A percentile compares a stretch with the other conserved stretches of the same genome.
These are phyloP conservation scores for Macrosteles quadrilineatus DNA, from an alignment of 1,140 invertebrate genomes.

Conservation along the genomic window DNA sequence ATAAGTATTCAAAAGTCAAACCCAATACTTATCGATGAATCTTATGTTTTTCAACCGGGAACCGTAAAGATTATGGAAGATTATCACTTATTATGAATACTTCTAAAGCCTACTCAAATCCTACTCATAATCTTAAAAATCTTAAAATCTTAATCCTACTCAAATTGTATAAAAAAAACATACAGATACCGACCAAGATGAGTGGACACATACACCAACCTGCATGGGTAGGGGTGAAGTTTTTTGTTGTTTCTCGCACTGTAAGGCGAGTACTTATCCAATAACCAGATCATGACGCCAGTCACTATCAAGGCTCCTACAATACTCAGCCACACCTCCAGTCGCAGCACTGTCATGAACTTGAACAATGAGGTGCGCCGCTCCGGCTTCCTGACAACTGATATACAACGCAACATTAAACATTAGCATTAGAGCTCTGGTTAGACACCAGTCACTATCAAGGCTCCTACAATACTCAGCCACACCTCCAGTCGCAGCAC, in stretches of 20 bases:
- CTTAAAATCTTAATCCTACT: no score
- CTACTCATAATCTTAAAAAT: no score
- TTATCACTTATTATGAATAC: no score
- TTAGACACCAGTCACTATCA: constrained; percentile 78
- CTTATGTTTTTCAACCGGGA: no score
- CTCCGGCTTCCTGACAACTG: constrained; percentile 82
- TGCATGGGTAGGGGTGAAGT: constrained; percentile 78
- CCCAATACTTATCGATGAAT: no score
- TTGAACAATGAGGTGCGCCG: constrained; percentile 84
- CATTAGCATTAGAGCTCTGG: no score
- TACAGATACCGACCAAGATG: no score
- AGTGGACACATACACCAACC: no score
- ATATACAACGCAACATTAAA: constrained; percentile 40
- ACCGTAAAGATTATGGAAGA: no score
- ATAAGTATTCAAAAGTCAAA: no score
- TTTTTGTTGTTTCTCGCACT: constrained; percentile 81
- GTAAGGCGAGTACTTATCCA: constrained; percentile 88
- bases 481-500: constrained; percentile 84
- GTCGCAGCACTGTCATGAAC: constrained; percentile 86
- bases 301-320: constrained; percentile 79
- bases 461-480: constrained; percentile 81
- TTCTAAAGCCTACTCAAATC: no score
- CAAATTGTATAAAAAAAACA: no score
- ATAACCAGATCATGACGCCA: constrained; percentile 82
- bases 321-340: constrained; percentile 89